phyloP scores from a whole-genome alignment of 2,888 invertebrate genomes.

The Rhogogaster chlorosoma region DNA sequence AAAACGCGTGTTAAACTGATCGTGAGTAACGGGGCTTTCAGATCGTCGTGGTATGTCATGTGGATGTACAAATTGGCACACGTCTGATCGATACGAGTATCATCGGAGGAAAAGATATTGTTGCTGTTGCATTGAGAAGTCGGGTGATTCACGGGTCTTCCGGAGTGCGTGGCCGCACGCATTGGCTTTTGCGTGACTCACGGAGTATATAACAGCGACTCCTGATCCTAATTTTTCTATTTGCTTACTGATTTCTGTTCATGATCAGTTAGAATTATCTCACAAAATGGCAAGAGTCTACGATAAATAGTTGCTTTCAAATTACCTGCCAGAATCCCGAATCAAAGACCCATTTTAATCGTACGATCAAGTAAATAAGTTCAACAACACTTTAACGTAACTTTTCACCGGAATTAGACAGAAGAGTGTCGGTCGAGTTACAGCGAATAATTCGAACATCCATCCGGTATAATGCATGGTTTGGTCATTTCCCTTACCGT shows the following conservation, averaged over 20 bases:
- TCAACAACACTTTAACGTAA: not conserved
- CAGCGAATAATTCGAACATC: not conserved
- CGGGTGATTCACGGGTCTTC: conserved; percentile 66
- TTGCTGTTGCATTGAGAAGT: not conserved
- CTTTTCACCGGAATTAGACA: not conserved
- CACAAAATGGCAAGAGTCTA: not conserved
- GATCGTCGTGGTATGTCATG: not conserved
- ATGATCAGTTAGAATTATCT: not conserved
- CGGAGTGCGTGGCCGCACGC: conserved; percentile 67
- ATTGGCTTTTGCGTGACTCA: conserved; percentile 66
- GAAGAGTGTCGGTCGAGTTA: not conserved
- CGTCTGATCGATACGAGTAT: conserved; percentile 29
- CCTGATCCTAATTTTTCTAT: not conserved
- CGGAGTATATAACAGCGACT: conserved; percentile 1
- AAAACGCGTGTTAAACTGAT: not conserved
- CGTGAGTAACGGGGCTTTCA: conserved; percentile 3
- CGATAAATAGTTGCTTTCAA: not conserved
- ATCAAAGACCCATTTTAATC: not conserved
- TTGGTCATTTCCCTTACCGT: not conserved
- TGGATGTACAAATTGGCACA: not conserved
- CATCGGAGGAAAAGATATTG: not conserved
- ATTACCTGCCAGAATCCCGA: not conserved
- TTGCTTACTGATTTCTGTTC: not conserved
- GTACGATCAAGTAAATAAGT: not conserved
- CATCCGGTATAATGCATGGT: not conserved